These are phyloP conservation scores for Microplitis deprimator DNA, from an alignment of 2,888 invertebrate genomes.

Conservation along the genomic window DNA sequence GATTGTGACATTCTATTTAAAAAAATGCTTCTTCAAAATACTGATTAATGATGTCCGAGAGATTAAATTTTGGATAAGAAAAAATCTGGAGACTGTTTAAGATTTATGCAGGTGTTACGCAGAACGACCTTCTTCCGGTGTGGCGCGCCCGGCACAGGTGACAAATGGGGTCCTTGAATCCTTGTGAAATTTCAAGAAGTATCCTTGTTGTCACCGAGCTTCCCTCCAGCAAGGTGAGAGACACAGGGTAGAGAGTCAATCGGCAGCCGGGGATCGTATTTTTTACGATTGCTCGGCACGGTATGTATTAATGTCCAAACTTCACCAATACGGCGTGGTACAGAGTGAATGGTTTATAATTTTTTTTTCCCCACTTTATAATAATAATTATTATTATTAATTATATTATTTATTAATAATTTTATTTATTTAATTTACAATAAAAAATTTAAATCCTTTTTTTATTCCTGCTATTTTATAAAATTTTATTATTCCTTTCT, in stretches of 20 bases:
- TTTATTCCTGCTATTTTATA: background rate
- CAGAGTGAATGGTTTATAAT: slow-evolving; percentile 25
- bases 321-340: slow-evolving; percentile 42
- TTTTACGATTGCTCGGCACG: slow-evolving; percentile 64
- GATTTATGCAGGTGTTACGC: slow-evolving; percentile 68
- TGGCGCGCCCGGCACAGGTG: slow-evolving; percentile 56
- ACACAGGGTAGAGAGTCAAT: slow-evolving; percentile 69
- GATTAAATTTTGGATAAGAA: slow-evolving; percentile 59
- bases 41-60: slow-evolving; percentile 12
- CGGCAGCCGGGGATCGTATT: slow-evolving; percentile 64
- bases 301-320: slow-evolving; percentile 65
- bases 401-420: slow-evolving; percentile 1
- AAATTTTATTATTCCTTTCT: background rate
- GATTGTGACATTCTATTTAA: slow-evolving; percentile 42
- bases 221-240: slow-evolving; percentile 70
- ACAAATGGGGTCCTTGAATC: slow-evolving; percentile 58
- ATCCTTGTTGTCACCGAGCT: slow-evolving; percentile 60
- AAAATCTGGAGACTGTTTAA: slow-evolving; percentile 70
- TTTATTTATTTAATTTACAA: background rate
- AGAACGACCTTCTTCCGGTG: slow-evolving; percentile 58
- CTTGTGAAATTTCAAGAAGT: slow-evolving; percentile 42
- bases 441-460: background rate
- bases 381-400: background rate
- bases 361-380: slow-evolving; percentile 6
- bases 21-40: slow-evolving; percentile 40